Evolutionary conservation across 2,113 vertebrate species (phyloP), one percentile per base, ranked within the genome.

Genomic region (Emberiza fucata): DNA sequence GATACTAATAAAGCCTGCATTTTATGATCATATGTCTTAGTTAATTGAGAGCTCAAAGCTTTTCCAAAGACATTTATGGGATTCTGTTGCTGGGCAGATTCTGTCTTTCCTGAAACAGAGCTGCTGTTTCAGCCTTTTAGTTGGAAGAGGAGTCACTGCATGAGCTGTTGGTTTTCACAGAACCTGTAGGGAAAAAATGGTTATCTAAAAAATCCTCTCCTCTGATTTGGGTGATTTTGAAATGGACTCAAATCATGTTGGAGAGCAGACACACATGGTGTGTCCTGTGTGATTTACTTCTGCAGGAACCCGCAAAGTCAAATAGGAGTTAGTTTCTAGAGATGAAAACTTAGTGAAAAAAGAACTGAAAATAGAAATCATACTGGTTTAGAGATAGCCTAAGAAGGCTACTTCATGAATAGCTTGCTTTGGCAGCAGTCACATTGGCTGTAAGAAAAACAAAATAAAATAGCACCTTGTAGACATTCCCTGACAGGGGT

Each of bases 21-120:
- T 86, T 92, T 90, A 37, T 76, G 31, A 44, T 76, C 71, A 15
- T 81, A 18, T 18, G 14, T 86, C 82, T 53, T 88, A 44, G 57
- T 71, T 90, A 90, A 93, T 17, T 69, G 66, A 64, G 70, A 93
- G 40, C 35, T 90, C 33, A 72, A 44, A 83, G 48, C 54, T 95
- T 76, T 88, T 83, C 63, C 80, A 57, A 9, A 31, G 29, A 33
- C 48, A 25, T 92, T 86, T 82, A 56, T 56, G 48, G 39, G 31
- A 75, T 80, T 66, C 61, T 60, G 68, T 81, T 88, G 63, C 80
- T 88, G 48, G 77, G 82, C 68, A 80, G 53, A 44, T 90, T 69
- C 82, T 83, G 14, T 79, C 21, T 54, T 76, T 73, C 63, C 50
- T 82, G n/a, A 69, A 60, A 44, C 31, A 64, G 86, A 88, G 35